These are phyloP conservation scores for Ptyas mucosa DNA, from an alignment of 2,113 vertebrate genomes.

Conservation along the genomic window DNA sequence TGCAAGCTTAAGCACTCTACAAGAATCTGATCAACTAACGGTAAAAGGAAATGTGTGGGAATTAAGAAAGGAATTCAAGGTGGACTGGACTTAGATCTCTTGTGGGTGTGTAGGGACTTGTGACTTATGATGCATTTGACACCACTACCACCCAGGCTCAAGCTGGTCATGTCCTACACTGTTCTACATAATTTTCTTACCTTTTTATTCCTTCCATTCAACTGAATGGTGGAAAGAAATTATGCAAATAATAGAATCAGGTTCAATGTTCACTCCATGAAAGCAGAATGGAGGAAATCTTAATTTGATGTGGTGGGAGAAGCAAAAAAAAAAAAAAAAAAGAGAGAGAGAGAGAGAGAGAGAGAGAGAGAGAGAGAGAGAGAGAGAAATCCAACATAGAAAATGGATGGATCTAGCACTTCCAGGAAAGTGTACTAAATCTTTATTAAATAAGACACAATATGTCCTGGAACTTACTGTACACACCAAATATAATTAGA, in stretches of 20 bases:
- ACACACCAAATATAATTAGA: not conserved
- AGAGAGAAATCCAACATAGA: not conserved
- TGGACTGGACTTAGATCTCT: not conserved
- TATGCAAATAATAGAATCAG: not conserved
- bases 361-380: too few species aligned
- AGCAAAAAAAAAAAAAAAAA: too few species aligned
- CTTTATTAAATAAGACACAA: not conserved
- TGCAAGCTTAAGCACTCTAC: not conserved
- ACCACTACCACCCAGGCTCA: not conserved
- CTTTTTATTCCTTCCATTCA: not conserved
- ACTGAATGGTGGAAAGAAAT: not conserved
- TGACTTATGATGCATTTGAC: not conserved
- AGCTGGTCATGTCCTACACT: not conserved
- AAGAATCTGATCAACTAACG: not conserved
- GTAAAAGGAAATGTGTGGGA: not conserved
- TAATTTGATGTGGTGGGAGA: not conserved
- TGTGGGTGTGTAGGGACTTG: not conserved
- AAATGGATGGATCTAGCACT: not conserved
- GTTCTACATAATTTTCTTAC: not conserved
- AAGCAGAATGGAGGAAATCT: not conserved
- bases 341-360: too few species aligned
- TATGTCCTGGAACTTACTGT: not conserved
- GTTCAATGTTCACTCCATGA: not conserved
- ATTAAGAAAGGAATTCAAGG: not conserved
- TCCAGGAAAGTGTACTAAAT: not conserved